Evolutionary conservation across 2,797 vertebrate genomes (phyloP).

Genomic region (Macroramphosus scolopax): DNA sequence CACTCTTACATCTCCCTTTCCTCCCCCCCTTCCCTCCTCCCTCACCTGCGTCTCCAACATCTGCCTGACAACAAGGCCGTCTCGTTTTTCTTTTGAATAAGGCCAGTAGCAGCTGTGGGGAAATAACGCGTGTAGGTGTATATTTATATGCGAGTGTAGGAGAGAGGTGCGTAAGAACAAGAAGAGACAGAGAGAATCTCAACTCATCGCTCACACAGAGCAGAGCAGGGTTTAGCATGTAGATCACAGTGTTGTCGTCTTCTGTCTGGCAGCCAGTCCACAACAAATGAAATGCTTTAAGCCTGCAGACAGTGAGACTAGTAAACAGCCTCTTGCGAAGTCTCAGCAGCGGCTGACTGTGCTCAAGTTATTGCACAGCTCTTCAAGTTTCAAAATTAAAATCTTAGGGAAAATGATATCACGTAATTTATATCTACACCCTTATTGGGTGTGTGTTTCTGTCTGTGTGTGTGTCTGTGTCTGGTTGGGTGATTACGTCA

Average conservation of each 20-base stretch:
- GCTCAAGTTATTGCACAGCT: slow-evolving; percentile 26
- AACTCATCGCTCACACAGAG: slow-evolving; percentile 22
- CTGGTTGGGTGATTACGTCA: slow-evolving; percentile 54
- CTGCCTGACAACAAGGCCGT: slow-evolving; percentile 79
- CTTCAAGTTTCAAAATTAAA: slow-evolving; percentile 40
- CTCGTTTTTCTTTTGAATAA: slow-evolving; percentile 40
- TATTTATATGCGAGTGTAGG: slow-evolving; percentile 8
- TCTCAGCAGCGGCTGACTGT: no score
- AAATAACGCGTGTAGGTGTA: slow-evolving; percentile 1
- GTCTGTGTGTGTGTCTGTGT: slow-evolving; percentile 18
- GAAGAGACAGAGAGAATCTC: slow-evolving; percentile 11
- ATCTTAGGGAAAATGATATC: slow-evolving; percentile 15
- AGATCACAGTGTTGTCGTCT: slow-evolving; percentile 58
- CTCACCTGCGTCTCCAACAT: slow-evolving; percentile 57
- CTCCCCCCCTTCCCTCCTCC: slow-evolving; percentile 36
- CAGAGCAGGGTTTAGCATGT: slow-evolving; percentile 43
- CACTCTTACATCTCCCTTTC: slow-evolving; percentile 42
- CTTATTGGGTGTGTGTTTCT: slow-evolving; percentile 23
- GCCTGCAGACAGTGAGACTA: slow-evolving; percentile 43
- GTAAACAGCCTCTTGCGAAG: slow-evolving; percentile 59
- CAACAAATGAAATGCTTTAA: slow-evolving; percentile 54
- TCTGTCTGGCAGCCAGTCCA: slow-evolving; percentile 47
- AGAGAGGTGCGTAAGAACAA: no score
- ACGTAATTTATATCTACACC: slow-evolving; percentile 37
- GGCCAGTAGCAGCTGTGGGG: slow-evolving; percentile 32